phyloP scores from a whole-genome alignment of 2,113 vertebrate species.

The Blennius ocellaris region DNA sequence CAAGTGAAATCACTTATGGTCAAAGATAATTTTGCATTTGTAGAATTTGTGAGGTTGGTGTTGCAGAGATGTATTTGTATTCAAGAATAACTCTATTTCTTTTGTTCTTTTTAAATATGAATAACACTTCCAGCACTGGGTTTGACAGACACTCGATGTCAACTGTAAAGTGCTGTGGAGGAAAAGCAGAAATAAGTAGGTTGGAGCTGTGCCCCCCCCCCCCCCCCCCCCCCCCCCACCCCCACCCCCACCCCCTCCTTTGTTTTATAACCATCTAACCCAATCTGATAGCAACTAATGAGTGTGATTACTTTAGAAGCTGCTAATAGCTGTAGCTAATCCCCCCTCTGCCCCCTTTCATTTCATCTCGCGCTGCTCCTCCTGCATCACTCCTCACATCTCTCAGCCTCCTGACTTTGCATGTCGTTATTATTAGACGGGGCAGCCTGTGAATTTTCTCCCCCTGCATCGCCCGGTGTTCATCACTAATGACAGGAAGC shows the following conservation, averaged over 20 bases:
- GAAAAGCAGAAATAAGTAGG: constrained; percentile 7
- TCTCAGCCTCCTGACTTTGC: constrained; percentile 53
- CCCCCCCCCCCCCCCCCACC: neutral
- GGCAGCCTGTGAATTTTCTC: constrained; percentile 8
- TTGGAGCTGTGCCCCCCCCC: constrained; percentile 4
- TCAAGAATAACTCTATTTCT: neutral
- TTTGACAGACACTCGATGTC: constrained; percentile 2
- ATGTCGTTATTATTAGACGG: constrained; percentile 34
- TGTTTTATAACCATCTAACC: constrained; percentile 70
- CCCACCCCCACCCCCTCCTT: constrained; percentile 19
- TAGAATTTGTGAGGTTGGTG: neutral
- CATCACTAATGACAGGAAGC: constrained; percentile 44
- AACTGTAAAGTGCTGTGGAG: constrained; percentile 9
- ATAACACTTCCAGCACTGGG: neutral
- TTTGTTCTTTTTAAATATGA: neutral
- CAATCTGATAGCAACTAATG: constrained; percentile 78
- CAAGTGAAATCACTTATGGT: too few relatives aligned
- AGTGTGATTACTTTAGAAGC: constrained; percentile 77
- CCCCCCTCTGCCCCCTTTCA: constrained; percentile 60
- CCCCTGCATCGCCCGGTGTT: constrained; percentile 27
- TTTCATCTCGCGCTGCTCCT: constrained; percentile 65
- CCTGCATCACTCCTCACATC: constrained; percentile 57
- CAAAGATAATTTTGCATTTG: too few relatives aligned
- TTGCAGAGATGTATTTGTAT: neutral
- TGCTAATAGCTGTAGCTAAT: constrained; percentile 77